Evolutionary conservation across 2,888 invertebrate genomes (phyloP).

Genomic region (Drosophila putrida): DNA sequence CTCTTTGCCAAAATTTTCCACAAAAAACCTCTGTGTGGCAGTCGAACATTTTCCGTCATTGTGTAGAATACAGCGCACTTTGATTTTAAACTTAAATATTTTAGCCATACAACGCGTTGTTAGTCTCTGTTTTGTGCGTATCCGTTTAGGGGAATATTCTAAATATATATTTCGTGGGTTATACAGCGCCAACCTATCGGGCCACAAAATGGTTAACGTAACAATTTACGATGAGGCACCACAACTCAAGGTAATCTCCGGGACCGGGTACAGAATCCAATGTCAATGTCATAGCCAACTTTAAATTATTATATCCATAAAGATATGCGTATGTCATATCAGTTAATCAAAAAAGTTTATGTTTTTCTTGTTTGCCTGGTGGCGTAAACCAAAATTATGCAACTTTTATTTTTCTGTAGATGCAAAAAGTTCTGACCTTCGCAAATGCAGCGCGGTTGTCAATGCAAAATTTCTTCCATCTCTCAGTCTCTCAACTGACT

Average conservation of each 20-base stretch:
- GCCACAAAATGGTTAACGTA: conserved; percentile 83
- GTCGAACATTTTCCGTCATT: conserved; percentile 61
- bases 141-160: conserved; percentile 38
- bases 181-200: conserved; percentile 43
- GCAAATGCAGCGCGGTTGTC: conserved; percentile 54
- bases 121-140: conserved; percentile 61
- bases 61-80: conserved; percentile 41
- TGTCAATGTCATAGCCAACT: conserved; percentile 28
- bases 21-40: conserved; percentile 8
- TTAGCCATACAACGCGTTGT: conserved; percentile 39
- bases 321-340: conserved; percentile 51
- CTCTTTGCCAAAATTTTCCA: conserved; percentile 68
- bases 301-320: conserved; percentile 48
- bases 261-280: conserved; percentile 6
- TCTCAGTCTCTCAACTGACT: conserved; percentile 40
- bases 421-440: conserved; percentile 72
- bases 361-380: conserved; percentile 1
- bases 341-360: conserved; percentile 14
- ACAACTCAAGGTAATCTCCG: conserved; percentile 79
- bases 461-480: conserved; percentile 59
- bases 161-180: conserved; percentile 55
- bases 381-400: conserved; percentile 62
- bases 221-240: conserved; percentile 82
- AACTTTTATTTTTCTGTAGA: conserved; percentile 50
- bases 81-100: conserved; percentile 53